These are phyloP conservation scores for Cordylochernes scorpioides DNA, from an alignment of 2,888 invertebrate genomes.

Conservation along the genomic window DNA sequence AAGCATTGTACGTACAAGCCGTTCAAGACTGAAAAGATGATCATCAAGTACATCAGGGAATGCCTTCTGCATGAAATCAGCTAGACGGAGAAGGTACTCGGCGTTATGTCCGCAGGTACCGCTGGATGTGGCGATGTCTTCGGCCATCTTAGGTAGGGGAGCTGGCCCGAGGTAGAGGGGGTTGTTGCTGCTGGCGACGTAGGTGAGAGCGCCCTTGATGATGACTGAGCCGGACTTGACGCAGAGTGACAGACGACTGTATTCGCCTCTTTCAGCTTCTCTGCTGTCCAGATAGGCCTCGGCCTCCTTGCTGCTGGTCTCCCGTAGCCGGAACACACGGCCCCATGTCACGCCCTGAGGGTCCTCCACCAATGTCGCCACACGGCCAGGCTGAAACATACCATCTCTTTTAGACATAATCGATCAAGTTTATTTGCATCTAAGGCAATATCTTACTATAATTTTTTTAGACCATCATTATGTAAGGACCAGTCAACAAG, in stretches of 20 bases:
- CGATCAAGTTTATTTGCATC: too few relatives aligned
- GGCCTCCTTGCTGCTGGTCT: conserved; percentile 29
- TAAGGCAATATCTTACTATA: too few relatives aligned
- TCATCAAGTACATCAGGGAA: conserved; percentile 23
- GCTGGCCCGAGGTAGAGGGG: conserved; percentile 22
- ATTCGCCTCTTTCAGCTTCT: conserved; percentile 57
- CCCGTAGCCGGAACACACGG: conserved; percentile 48
- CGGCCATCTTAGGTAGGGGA: conserved; percentile 19
- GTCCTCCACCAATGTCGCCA: conserved; percentile 23
- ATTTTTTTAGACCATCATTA: too few relatives aligned
- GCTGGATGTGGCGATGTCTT: conserved; percentile 18
- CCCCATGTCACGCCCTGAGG: conserved; percentile 56
- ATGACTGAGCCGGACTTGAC: too few relatives aligned
- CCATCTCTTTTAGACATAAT: too few relatives aligned
- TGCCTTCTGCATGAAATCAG: conserved; percentile 21
- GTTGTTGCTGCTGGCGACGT: conserved; percentile 22
- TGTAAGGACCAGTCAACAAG: too few relatives aligned
- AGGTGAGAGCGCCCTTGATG: conserved; percentile 25
- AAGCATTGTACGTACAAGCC: too few relatives aligned
- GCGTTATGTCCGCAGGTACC: conserved; percentile 24
- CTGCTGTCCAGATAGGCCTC: conserved; percentile 48
- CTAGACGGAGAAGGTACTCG: conserved; percentile 25
- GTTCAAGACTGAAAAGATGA: conserved; percentile 20
- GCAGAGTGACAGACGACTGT: too few relatives aligned
- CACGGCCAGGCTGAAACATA: conserved; percentile 26